Evolutionary conservation across 2,113 vertebrate genomes (phyloP).

Genomic region (Eudyptes chrysolophus): DNA sequence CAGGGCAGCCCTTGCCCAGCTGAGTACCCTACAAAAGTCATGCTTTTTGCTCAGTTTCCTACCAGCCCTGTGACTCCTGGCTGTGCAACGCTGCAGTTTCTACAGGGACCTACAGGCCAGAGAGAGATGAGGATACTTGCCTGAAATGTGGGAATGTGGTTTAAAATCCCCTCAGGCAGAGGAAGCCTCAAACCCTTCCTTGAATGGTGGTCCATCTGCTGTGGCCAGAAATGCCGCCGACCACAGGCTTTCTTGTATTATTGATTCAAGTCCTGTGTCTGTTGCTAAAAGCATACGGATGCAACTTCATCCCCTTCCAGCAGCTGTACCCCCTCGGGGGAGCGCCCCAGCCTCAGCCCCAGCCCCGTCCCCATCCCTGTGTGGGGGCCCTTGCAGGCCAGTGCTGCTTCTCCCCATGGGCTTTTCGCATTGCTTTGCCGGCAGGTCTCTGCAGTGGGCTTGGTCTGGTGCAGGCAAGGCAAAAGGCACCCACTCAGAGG

Average conservation of each 20-base stretch:
- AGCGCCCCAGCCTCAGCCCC: neutral
- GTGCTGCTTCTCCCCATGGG: neutral
- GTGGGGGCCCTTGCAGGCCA: neutral
- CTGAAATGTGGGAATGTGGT: slow-evolving; percentile 69
- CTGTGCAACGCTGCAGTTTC: neutral
- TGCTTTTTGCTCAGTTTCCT: neutral
- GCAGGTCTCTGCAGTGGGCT: neutral
- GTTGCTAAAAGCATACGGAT: slow-evolving; percentile 42
- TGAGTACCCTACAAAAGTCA: neutral
- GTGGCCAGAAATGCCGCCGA: slow-evolving; percentile 52
- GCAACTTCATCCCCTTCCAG: neutral
- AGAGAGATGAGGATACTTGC: slow-evolving; percentile 20
- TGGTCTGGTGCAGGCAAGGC: neutral
- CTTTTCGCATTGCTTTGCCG: neutral
- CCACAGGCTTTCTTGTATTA: slow-evolving; percentile 63
- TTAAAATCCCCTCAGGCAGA: slow-evolving; percentile 67
- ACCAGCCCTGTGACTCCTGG: neutral
- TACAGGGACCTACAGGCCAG: slow-evolving; percentile 47
- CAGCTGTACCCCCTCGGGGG: neutral
- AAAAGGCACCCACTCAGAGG: neutral
- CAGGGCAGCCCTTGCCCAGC: neutral
- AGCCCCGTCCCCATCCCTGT: neutral
- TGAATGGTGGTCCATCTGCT: slow-evolving; percentile 71
- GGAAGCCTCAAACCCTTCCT: slow-evolving; percentile 70
- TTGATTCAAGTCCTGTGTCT: slow-evolving; percentile 66